Percentiles rank a stretch among this genome's conserved stretches.
Evolutionary conservation across 2,888 invertebrate genomes (phyloP).

Genomic region (Conistra vaccinii): DNA sequence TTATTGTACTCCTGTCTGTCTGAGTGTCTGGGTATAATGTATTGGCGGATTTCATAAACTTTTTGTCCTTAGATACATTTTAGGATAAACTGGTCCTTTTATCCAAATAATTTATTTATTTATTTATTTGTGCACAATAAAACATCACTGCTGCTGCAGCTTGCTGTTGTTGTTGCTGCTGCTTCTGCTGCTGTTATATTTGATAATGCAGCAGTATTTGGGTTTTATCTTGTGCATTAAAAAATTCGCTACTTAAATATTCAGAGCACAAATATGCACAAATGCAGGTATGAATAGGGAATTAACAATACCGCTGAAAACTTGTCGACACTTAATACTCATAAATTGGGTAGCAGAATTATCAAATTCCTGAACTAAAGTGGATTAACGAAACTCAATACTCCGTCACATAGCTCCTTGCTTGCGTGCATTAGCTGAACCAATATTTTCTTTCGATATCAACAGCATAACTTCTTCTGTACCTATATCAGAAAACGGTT

Average conservation of each 20-base stretch:
- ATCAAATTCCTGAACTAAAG: slow-evolving; percentile 18
- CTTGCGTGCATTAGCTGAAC: slow-evolving; percentile 13
- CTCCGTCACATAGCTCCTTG: slow-evolving; percentile 11
- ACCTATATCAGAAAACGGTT: not conserved
- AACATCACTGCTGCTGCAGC: too few relatives aligned
- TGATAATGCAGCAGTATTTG: too few relatives aligned
- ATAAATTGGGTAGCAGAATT: not conserved
- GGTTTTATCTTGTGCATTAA: not conserved
- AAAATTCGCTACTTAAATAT: not conserved
- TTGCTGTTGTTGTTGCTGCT: too few relatives aligned
- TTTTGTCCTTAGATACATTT: not conserved
- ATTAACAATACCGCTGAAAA: not conserved
- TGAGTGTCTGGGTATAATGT: too few relatives aligned
- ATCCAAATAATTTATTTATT: not conserved
- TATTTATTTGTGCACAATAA: too few relatives aligned
- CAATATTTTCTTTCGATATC: slow-evolving; percentile 41
- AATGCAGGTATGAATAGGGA: not conserved
- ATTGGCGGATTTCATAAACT: not conserved
- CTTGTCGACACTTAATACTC: not conserved
- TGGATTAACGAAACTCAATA: slow-evolving; percentile 31
- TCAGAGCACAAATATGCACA: not conserved
- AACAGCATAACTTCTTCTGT: not conserved
- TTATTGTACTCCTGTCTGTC: not conserved
- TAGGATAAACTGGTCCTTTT: not conserved
- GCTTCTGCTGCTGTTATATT: too few relatives aligned